phyloP scores from a whole-genome alignment of 2,797 vertebrate genomes.

The Sebastes glaucus region DNA sequence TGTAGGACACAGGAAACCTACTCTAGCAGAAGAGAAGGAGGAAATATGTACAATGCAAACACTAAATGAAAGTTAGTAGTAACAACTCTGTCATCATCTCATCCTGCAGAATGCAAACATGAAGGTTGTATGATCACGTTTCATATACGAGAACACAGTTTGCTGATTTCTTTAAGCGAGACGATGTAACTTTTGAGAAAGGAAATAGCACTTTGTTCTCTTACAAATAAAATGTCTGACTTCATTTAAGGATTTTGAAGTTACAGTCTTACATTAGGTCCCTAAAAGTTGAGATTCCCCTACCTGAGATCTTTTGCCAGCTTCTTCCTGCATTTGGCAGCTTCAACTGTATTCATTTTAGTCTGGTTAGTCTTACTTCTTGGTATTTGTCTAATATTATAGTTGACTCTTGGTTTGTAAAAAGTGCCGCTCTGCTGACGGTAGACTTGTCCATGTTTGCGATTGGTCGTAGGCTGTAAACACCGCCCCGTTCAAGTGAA shows the following conservation, averaged over 20 bases:
- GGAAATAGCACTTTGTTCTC: neutral
- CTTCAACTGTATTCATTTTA: too few species aligned
- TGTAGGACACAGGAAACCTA: neutral
- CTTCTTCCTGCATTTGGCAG: too few species aligned
- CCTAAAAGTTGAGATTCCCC: neutral
- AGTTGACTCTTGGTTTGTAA: too few species aligned
- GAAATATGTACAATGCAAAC: neutral
- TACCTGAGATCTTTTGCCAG: neutral
- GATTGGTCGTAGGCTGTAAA: too few species aligned
- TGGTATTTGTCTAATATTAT: too few species aligned
- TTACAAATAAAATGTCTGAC: neutral
- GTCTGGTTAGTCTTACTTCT: too few species aligned
- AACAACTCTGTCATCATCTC: constrained; percentile 10
- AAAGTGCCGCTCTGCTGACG: too few species aligned
- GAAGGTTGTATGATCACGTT: neutral
- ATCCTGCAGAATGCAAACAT: neutral
- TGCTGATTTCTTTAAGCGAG: neutral
- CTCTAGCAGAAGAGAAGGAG: neutral
- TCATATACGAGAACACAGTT: neutral
- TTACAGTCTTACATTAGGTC: neutral
- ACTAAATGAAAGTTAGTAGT: neutral
- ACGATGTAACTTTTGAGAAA: neutral
- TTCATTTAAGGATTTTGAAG: neutral
- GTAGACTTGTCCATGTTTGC: too few species aligned
- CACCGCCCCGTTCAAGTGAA: too few species aligned